Evolutionary conservation across 1,140 invertebrate species (phyloP).

Genomic region (Oryzaephilus surinamensis): DNA sequence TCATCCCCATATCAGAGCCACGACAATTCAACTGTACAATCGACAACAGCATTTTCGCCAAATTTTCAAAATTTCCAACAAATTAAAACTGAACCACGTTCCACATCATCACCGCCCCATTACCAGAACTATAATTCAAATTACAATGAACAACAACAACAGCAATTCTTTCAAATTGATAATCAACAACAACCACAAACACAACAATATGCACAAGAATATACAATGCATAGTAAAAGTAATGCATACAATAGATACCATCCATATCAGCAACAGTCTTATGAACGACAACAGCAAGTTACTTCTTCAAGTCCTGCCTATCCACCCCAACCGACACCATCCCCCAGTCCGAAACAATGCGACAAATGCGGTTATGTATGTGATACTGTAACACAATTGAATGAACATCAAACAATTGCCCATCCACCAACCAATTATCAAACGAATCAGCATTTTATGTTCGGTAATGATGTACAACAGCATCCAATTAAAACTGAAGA

Average conservation of each 20-base stretch:
- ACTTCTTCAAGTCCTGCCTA: conserved; percentile 54
- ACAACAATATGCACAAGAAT: conserved; percentile 41
- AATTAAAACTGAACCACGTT: conserved; percentile 38
- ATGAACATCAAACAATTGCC: conserved; percentile 57
- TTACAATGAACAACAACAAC: conserved; percentile 11
- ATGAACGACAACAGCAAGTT: conserved; percentile 38
- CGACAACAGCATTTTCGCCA: conserved; percentile 45
- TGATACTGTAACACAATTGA: conserved; percentile 55
- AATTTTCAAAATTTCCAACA: conserved; percentile 28
- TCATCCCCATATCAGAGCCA: conserved; percentile 47
- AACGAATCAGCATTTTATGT: conserved; percentile 38
- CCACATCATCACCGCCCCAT: conserved; percentile 11
- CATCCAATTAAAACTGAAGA: conserved; percentile 42
- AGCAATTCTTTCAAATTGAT: conserved; percentile 14
- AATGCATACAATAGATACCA: conserved; percentile 27
- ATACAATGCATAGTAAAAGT: conserved; percentile 33
- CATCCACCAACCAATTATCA: conserved; percentile 47
- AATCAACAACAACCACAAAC: conserved; percentile 19
- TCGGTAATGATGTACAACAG: conserved; percentile 36
- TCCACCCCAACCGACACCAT: conserved; percentile 48
- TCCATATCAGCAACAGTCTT: conserved; percentile 30
- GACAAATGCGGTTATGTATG: conserved; percentile 70
- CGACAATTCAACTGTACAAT: conserved; percentile 44
- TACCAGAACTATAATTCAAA: conserved; percentile 11
- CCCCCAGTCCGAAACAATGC: conserved; percentile 58